Evolutionary conservation across 2,888 invertebrate species (phyloP).

Genomic region (Habrosyne pyritoides): DNA sequence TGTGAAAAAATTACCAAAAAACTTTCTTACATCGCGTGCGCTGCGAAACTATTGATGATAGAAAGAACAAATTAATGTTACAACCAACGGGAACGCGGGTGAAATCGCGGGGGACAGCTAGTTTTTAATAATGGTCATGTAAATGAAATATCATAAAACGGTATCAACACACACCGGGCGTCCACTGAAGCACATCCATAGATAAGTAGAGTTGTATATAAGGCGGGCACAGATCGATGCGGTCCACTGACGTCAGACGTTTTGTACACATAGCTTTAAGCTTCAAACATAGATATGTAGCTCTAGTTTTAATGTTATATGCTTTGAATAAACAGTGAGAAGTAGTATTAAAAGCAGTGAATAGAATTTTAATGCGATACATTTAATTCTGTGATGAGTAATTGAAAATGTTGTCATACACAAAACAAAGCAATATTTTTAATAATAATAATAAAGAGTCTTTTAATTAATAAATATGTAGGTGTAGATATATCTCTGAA

Average conservation of each 20-base stretch:
- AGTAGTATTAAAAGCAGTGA: not conserved
- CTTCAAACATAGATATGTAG: not conserved
- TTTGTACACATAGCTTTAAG: not conserved
- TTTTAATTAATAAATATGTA: too few species aligned
- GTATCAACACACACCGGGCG: not conserved
- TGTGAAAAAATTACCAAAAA: too few species aligned
- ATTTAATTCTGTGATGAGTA: too few species aligned
- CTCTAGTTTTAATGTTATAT: not conserved
- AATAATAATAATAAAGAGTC: too few species aligned
- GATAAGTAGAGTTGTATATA: not conserved
- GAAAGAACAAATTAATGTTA: too few species aligned
- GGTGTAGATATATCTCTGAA: too few species aligned
- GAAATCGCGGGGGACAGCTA: not conserved
- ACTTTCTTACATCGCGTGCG: too few species aligned
- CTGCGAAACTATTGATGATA: too few species aligned
- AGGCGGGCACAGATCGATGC: constrained; percentile 2
- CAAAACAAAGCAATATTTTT: too few species aligned
- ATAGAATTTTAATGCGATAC: not conserved
- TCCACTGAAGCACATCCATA: not conserved
- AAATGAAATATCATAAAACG: not conserved
- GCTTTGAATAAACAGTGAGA: not conserved
- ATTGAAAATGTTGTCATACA: too few species aligned
- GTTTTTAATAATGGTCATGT: not conserved
- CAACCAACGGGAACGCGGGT: too few species aligned
- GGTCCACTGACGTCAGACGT: not conserved